Conservation (phyloP, 2,797 vertebrate species). For the Diplodus puntazzo region DNA sequence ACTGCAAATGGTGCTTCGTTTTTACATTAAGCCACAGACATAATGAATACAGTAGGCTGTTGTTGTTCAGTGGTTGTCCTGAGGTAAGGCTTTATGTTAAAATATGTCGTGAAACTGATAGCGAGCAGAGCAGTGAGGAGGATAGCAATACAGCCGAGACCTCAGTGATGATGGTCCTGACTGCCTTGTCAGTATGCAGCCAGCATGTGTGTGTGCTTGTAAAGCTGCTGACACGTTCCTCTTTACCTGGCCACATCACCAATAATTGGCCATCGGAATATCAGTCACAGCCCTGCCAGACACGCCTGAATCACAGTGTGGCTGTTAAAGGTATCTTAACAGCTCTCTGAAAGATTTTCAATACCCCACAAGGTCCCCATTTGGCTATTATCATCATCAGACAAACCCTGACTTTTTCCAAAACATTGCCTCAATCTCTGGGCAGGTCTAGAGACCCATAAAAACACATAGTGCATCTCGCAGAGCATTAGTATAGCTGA, state of each 20-base stretch:
- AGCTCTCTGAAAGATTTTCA: conserved; percentile 70
- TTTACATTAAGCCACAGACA: conserved; percentile 83
- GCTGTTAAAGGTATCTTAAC: conserved; percentile 68
- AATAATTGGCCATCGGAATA: conserved; percentile 78
- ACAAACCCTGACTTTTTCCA: conserved; percentile 71
- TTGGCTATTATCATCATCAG: conserved; percentile 72
- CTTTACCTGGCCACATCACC: conserved; percentile 79
- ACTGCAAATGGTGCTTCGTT: conserved; percentile 83
- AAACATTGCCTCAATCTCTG: conserved; percentile 70
- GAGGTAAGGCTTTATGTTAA: conserved; percentile 77
- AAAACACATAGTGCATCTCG: conserved; percentile 61
- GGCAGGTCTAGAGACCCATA: conserved; percentile 60
- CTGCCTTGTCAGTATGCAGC: conserved; percentile 78
- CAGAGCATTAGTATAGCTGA: conserved; percentile 68
- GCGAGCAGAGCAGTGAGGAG: conserved; percentile 69
- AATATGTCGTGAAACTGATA: conserved; percentile 74
- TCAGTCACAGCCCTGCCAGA: conserved; percentile 76
- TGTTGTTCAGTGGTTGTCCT: conserved; percentile 70
- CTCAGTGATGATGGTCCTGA: conserved; percentile 64
- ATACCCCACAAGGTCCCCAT: conserved; percentile 57
- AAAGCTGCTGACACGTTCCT: conserved; percentile 79
- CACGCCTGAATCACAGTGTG: conserved; percentile 64
- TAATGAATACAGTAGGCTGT: conserved; percentile 82
- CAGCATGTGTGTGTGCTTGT: conserved; percentile 57
- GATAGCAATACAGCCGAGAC: conserved; percentile 64